Base-by-base conservation (phyloP, 2,888 invertebrate genomes). In the Monochamus alternatus region DNA sequence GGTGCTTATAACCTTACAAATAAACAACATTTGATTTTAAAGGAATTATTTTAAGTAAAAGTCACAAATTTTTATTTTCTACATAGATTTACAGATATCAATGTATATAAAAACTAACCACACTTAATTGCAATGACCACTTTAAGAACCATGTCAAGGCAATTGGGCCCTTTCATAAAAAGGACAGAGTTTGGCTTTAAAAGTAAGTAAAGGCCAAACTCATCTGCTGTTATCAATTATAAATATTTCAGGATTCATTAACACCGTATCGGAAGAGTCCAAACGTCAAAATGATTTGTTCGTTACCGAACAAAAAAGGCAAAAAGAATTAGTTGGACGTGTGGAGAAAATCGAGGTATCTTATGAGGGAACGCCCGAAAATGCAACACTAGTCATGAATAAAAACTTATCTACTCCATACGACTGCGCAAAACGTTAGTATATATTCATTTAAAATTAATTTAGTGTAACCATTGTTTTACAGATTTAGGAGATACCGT, bases 321-420 rank as follows among this genome's bases (percentile, higher is more conserved):
- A 98, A 87, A 87, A 89, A 62, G 92, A 93, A 47, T 89, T 91
- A 12, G 91, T 98, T 9, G 96, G 97, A 0, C 91, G 98, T 85
- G 91, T 98, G 75, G 97, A 98, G 86, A 98, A 98, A 90, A 97
- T 98, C 73, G 93, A 95, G 89, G 95, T 98, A 0, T 91, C 93
- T 75, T 96, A 95, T 86, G 91, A 92, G 81, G 96, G 96, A 0
- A 86, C 92, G 0, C 94, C 95, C 0, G 93, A 95, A 84, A 93
- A 94, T 83, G 91, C 93, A 32, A 93, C 93, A 0, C 88, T 98
- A 74, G 87, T 95, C 31, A 98, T 99, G 98, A 99, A 99, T 87
- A 96, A 95, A 87, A 90, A 93, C 80, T 89, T 98, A 8, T 98
- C 98, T 0, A 98, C 98, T 1, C 98, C 98, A 0, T 94, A 92